These are phyloP conservation scores for Ectemnius lituratus DNA, from an alignment of 2,888 invertebrate species.

Conservation along the genomic window DNA sequence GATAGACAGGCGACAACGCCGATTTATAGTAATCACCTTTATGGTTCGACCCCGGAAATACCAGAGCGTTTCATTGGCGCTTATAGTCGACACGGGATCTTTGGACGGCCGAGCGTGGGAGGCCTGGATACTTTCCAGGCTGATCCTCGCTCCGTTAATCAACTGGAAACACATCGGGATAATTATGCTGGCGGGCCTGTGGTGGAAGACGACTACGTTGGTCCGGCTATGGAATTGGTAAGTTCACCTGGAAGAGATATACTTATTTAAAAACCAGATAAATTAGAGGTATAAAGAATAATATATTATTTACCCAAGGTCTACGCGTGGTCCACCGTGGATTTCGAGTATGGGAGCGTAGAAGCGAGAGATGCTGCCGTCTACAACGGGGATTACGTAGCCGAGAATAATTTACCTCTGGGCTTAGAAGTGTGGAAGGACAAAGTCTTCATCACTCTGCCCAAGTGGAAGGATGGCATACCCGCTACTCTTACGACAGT, in stretches of 20 bases:
- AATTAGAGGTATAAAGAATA: not conserved
- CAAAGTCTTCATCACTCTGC: constrained; percentile 86
- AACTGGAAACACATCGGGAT: constrained; percentile 45
- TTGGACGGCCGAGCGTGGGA: constrained; percentile 14
- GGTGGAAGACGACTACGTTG: constrained; percentile 69
- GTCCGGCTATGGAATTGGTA: constrained; percentile 74
- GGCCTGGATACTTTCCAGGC: constrained; percentile 25
- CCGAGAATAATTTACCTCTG: constrained; percentile 86
- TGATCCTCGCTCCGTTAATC: constrained; percentile 47
- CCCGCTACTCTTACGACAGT: constrained; percentile 87
- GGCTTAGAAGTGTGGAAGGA: constrained; percentile 86
- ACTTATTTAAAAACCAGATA: not conserved
- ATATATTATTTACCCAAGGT: constrained; percentile 68
- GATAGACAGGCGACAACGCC: constrained; percentile 26
- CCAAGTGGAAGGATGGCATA: constrained; percentile 87
- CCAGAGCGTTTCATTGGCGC: constrained; percentile 23
- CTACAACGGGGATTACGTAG: constrained; percentile 81
- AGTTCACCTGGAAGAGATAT: constrained; percentile 9
- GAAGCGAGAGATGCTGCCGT: constrained; percentile 82
- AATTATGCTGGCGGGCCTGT: constrained; percentile 45
- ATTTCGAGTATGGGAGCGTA: constrained; percentile 84
- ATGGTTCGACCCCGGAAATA: constrained; percentile 52
- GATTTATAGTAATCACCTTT: constrained; percentile 35
- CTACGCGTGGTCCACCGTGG: constrained; percentile 87
- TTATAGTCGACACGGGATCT: constrained; percentile 14